Evolutionary conservation across 2,797 vertebrate genomes (phyloP), one percentile per base, ranked within the genome.

Genomic region (Holocentrus rufus): DNA sequence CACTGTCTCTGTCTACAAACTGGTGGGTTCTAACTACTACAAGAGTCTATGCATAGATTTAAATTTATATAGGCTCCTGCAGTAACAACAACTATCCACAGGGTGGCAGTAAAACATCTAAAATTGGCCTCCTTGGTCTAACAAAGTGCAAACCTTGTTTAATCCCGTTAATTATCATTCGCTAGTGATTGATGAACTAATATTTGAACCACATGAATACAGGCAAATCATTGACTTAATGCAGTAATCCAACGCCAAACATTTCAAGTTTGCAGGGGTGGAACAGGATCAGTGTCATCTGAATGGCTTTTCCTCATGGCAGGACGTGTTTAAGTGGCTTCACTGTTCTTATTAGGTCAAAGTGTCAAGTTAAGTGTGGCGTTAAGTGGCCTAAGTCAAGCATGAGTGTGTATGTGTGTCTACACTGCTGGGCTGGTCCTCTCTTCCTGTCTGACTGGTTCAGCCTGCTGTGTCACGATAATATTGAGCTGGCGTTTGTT

Each of bases 371-470:
- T 42, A 62, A 68, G 72, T 57, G 25, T 60, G 17, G n/a, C 18
- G 46, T 10, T 4, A 6, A 68, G 11, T 13, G 47, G 18, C 8
- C 13, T 30, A 13, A 62, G n/a, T 63, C 17, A 10, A 47, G 63
- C 15, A 36, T 65, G 55, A 77, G 52, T 61, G n/a, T n/a, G n/a
- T 23, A 3, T 31, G 55, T 57, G 54, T 31, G 54, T 56, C 13
- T 7, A 17, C 8, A 8, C 36, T 9, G 30, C 49, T 22, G 17
- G 20, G 60, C 64, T 7, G 2, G n/a, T 1, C 2, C 23, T 36
- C 53, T 70, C 13, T 44, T 49, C 82, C 64, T 58, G 85, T 76
- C 49, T 1, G 64, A 90, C 90, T 75, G 84, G 90, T 91, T 87
- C 1, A 13, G 46, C 84, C 53, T 27, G 83, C 58, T 22, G 34